Percentiles rank a stretch among this genome's conserved stretches.
Evolutionary conservation across 2,888 invertebrate species (phyloP).

Genomic region (Drosophila acutilabella): DNA sequence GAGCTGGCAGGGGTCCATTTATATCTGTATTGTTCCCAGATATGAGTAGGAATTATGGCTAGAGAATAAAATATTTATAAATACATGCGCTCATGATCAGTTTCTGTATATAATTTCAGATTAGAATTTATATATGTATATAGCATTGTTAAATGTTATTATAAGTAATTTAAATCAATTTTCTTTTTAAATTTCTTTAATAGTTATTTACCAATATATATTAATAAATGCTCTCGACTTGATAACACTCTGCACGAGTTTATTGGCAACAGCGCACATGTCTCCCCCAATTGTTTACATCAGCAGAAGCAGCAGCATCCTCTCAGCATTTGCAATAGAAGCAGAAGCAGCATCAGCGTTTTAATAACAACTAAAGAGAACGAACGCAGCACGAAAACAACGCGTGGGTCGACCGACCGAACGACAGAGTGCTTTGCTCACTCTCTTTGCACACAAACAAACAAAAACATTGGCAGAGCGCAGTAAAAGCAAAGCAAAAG

Average conservation of each 20-base stretch:
- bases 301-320: slow-evolving; percentile 50
- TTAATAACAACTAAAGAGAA: slow-evolving; percentile 45
- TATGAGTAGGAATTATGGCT: slow-evolving; percentile 36
- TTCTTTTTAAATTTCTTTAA: too few relatives aligned
- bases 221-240: background rate
- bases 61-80: slow-evolving; percentile 4
- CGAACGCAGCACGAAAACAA: slow-evolving; percentile 43
- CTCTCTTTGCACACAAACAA: slow-evolving; percentile 43
- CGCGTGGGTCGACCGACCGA: slow-evolving; percentile 43
- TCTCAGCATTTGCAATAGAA: slow-evolving; percentile 29
- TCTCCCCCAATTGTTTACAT: slow-evolving; percentile 67
- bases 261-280: slow-evolving; percentile 53
- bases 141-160: too few relatives aligned
- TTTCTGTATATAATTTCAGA: background rate
- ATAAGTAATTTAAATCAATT: too few relatives aligned
- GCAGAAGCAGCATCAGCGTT: slow-evolving; percentile 17
- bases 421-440: slow-evolving; percentile 8
- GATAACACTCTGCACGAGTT: slow-evolving; percentile 22
- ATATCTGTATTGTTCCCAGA: slow-evolving; percentile 38
- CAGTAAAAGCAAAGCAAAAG: background rate
- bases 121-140: too few relatives aligned
- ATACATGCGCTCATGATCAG: slow-evolving; percentile 21
- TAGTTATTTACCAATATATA: background rate
- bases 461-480: slow-evolving; percentile 56
- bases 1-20: slow-evolving; percentile 13